These are phyloP conservation scores for Monochamus alternatus DNA, from an alignment of 2,888 invertebrate genomes.

Conservation along the genomic window DNA sequence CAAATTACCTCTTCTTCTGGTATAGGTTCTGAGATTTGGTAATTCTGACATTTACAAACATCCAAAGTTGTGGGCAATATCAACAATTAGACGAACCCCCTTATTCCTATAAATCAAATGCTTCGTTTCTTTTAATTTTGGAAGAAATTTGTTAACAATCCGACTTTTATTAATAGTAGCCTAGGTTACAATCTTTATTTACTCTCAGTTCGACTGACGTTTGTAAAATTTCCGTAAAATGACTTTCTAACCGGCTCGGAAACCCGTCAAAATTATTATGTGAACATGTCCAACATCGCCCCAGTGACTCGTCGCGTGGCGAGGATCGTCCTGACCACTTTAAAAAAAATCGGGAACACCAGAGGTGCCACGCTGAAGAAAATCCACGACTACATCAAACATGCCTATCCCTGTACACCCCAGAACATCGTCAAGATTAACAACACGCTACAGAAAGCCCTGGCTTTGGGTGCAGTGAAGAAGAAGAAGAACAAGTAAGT, in stretches of 20 bases:
- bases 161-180: background rate
- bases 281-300: conserved; percentile 40
- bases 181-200: conserved; percentile 38
- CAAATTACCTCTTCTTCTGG: too few relatives aligned
- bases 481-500: conserved; percentile 51
- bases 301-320: conserved; percentile 53
- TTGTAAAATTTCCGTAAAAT: conserved; percentile 36
- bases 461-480: conserved; percentile 58
- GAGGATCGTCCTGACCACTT: conserved; percentile 54
- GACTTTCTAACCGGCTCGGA: conserved; percentile 17
- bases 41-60: too few relatives aligned
- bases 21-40: too few relatives aligned
- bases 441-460: conserved; percentile 55
- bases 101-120: too few relatives aligned
- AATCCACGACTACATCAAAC: conserved; percentile 56
- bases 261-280: conserved; percentile 30
- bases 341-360: conserved; percentile 54
- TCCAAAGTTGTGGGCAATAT: too few relatives aligned
- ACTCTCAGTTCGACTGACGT: conserved; percentile 37
- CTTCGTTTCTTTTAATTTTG: too few relatives aligned
- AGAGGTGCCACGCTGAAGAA: conserved; percentile 55
- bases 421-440: conserved; percentile 53
- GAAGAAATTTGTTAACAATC: background rate
- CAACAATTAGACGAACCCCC: too few relatives aligned
- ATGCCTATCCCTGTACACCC: conserved; percentile 53